Conservation (phyloP, 1,140 invertebrate genomes). For the Charaxes varanes region DNA sequence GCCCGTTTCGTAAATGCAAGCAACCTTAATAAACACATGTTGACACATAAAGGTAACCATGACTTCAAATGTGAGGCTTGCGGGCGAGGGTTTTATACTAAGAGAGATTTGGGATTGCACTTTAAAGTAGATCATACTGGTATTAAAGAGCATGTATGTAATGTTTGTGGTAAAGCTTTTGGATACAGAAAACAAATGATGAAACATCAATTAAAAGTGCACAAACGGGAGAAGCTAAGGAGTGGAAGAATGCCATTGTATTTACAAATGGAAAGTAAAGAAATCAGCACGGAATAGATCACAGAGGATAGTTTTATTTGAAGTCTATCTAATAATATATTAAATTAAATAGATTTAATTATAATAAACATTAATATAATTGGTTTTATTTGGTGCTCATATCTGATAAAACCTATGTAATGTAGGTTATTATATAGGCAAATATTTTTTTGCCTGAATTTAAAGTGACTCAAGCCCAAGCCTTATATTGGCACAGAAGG, state of each 20-base stretch:
- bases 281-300: conserved; percentile 9
- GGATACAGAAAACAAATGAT: conserved; percentile 70
- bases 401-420: too few species aligned
- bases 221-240: conserved; percentile 62
- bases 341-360: too few species aligned
- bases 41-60: conserved; percentile 45
- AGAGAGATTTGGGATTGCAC: conserved; percentile 46
- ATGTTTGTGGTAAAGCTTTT: conserved; percentile 71
- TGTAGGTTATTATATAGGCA: too few species aligned
- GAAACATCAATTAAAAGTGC: conserved; percentile 70
- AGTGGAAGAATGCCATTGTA: conserved; percentile 55
- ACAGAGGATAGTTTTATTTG: too few species aligned
- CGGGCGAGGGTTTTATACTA: conserved; percentile 47
- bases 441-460: too few species aligned
- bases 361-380: too few species aligned
- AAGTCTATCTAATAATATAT: too few species aligned
- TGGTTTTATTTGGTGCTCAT: too few species aligned
- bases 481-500: too few species aligned
- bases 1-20: conserved; percentile 69
- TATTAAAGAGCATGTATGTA: conserved; percentile 70
- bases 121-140: conserved; percentile 69
- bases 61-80: conserved; percentile 56
- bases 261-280: conserved; percentile 28
- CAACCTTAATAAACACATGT: conserved; percentile 69
- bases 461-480: too few species aligned